Conservation (phyloP, 2,888 invertebrate species). For the Erebia aethiops region DNA sequence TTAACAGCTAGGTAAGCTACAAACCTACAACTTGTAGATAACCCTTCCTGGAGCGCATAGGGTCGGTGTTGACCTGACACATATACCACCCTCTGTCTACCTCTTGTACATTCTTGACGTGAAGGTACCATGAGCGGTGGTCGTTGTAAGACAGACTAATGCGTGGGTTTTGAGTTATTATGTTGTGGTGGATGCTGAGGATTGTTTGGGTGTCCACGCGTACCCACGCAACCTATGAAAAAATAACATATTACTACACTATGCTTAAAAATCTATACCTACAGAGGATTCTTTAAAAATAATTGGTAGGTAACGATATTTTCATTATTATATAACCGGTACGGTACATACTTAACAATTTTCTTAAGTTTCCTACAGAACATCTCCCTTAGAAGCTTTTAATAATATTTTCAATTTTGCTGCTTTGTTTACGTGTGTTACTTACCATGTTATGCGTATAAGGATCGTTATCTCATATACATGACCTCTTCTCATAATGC, state of each 20-base stretch:
- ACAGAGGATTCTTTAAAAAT: not conserved
- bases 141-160: slow-evolving; percentile 94
- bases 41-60: slow-evolving; percentile 95
- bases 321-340: not conserved
- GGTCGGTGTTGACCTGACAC: slow-evolving; percentile 97
- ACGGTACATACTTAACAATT: not conserved
- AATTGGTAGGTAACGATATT: not conserved
- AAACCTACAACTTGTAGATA: slow-evolving; percentile 95
- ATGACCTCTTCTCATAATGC: not conserved
- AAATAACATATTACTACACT: not conserved
- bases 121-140: slow-evolving; percentile 95
- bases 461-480: slow-evolving; percentile 2
- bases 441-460: slow-evolving; percentile 1
- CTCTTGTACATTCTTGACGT: slow-evolving; percentile 94
- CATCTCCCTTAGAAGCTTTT: not conserved
- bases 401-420: slow-evolving; percentile 2
- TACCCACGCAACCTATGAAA: slow-evolving; percentile 93
- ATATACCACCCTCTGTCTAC: slow-evolving; percentile 95
- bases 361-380: not conserved
- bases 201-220: slow-evolving; percentile 96
- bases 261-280: not conserved
- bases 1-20: slow-evolving; percentile 4
- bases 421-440: slow-evolving; percentile 3
- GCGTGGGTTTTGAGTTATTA: slow-evolving; percentile 94
- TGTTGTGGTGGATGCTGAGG: slow-evolving; percentile 94